Evolutionary conservation across 2,888 invertebrate species (phyloP).

Genomic region (Bellardia pandia): DNA sequence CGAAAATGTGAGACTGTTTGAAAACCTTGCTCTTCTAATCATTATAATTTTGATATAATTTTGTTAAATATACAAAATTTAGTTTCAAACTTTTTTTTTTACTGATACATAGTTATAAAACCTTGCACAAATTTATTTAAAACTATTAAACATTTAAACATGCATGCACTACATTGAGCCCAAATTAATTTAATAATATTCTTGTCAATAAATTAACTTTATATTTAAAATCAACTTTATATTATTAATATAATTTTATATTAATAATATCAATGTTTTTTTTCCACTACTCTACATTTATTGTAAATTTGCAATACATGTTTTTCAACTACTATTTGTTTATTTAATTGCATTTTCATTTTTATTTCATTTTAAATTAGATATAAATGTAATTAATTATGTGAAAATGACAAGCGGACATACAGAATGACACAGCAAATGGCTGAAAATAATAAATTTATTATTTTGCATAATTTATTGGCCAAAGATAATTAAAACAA

Average conservation of each 20-base stretch:
- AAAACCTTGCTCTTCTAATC: too few relatives aligned
- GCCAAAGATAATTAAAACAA: conserved; percentile 68
- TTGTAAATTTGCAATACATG: conserved; percentile 15
- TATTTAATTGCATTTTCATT: conserved; percentile 70
- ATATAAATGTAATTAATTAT: conserved; percentile 73
- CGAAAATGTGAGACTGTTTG: too few relatives aligned
- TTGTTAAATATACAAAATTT: neutral
- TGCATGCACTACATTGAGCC: neutral
- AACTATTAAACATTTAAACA: conserved; percentile 5
- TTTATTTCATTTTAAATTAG: conserved; percentile 71
- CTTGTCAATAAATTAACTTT: conserved; percentile 58
- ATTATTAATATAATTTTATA: conserved; percentile 12
- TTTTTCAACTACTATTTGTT: conserved; percentile 19
- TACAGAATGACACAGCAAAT: conserved; percentile 67
- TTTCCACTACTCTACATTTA: neutral
- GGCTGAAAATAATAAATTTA: conserved; percentile 68
- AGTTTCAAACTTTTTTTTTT: neutral
- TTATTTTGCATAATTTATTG: conserved; percentile 72
- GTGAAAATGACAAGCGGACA: conserved; percentile 71
- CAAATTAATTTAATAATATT: conserved; percentile 49
- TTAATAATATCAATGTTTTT: conserved; percentile 10
- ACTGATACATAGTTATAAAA: neutral
- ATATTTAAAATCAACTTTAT: conserved; percentile 64
- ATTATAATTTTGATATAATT: too few relatives aligned
- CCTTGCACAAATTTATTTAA: neutral